Evolutionary conservation across 2,888 invertebrate species (phyloP).

Genomic region (Pogonocherus hispidulus): DNA sequence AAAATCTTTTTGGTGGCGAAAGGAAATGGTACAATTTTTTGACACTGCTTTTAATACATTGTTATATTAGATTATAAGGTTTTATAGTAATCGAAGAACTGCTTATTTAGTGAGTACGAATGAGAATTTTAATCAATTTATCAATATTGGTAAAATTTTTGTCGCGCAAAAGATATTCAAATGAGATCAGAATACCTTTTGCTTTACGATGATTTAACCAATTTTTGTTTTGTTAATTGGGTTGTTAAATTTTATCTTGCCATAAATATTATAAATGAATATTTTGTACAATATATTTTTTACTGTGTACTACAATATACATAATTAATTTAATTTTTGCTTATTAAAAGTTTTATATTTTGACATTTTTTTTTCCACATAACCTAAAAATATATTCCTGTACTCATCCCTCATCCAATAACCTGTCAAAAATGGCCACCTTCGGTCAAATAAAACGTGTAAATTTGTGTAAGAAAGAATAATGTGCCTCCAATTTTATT

Average conservation of each 20-base stretch:
- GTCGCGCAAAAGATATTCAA: conserved; percentile 2
- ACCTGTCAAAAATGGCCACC: no score
- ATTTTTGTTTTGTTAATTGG: conserved; percentile 27
- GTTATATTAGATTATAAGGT: conserved; percentile 15
- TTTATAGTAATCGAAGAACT: conserved; percentile 29
- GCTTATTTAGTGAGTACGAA: conserved; percentile 21
- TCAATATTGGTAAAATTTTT: background rate
- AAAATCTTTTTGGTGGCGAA: background rate
- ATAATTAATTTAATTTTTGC: background rate
- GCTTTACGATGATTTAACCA: background rate
- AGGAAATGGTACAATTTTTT: background rate
- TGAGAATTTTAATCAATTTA: conserved; percentile 8
- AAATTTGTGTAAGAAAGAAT: no score
- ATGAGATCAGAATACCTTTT: background rate
- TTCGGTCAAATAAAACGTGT: no score
- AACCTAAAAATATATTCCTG: no score
- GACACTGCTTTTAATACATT: conserved; percentile 2
- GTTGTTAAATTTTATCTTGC: conserved; percentile 41
- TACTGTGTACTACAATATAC: background rate
- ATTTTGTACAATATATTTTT: conserved; percentile 21
- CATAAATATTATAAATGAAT: conserved; percentile 38
- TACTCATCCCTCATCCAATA: no score
- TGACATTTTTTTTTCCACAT: background rate
- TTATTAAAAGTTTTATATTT: conserved; percentile 4
- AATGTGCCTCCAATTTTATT: no score